phyloP scores from a whole-genome alignment of 2,888 invertebrate genomes.

The Agapetus fuscipes region DNA sequence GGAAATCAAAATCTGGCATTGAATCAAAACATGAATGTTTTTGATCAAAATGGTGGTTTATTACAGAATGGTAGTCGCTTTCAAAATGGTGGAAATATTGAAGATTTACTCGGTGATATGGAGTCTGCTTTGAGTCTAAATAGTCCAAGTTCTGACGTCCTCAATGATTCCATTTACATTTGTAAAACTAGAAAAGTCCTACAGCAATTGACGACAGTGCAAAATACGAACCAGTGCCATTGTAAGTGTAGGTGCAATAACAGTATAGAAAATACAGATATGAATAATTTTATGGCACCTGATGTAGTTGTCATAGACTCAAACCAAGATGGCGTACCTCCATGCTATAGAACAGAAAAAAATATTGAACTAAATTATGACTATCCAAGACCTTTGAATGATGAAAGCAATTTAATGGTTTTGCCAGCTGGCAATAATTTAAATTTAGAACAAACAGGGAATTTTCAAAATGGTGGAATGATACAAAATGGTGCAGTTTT shows the following conservation, averaged over 20 bases:
- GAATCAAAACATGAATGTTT: too few relatives aligned
- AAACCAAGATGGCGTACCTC: conserved; percentile 23
- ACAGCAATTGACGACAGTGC: conserved; percentile 25
- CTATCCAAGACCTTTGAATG: conserved; percentile 37
- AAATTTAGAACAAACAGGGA: background rate
- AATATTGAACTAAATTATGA: conserved; percentile 44
- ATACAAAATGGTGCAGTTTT: background rate
- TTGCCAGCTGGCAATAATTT: background rate
- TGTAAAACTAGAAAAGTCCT: conserved; percentile 39
- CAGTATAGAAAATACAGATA: background rate
- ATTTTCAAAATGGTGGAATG: too few relatives aligned
- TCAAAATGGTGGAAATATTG: conserved; percentile 54
- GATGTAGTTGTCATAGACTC: conserved; percentile 7
- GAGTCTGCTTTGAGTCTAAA: conserved; percentile 44
- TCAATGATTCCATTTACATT: conserved; percentile 39
- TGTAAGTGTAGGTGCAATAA: conserved; percentile 9
- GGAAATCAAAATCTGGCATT: too few relatives aligned
- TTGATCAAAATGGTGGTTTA: background rate
- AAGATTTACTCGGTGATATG: conserved; percentile 58
- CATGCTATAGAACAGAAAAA: conserved; percentile 41
- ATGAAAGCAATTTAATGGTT: conserved; percentile 22
- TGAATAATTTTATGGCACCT: conserved; percentile 18
- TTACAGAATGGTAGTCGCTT: conserved; percentile 26
- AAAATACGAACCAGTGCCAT: conserved; percentile 11
- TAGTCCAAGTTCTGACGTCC: conserved; percentile 25